phyloP scores from a whole-genome alignment of 2,888 invertebrate genomes.

The Cephonodes hylas region DNA sequence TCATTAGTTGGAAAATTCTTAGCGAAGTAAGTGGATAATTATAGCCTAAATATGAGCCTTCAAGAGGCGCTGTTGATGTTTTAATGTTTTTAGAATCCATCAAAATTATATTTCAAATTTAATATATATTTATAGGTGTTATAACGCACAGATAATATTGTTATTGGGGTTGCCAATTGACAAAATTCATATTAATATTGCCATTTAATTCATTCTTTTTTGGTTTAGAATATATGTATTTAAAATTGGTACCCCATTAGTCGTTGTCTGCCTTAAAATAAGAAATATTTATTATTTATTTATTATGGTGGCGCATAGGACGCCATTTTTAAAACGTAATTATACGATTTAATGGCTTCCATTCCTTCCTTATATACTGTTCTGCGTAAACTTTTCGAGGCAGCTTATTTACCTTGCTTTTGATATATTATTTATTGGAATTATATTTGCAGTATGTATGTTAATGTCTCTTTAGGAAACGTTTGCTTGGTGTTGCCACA shows the following conservation, averaged over 20 bases:
- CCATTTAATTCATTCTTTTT: background rate
- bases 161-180: background rate
- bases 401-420: background rate
- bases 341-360: background rate
- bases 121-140: background rate
- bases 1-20: background rate
- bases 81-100: background rate
- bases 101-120: background rate
- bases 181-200: background rate
- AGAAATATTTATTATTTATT: background rate
- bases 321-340: background rate
- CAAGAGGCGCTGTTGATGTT: background rate
- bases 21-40: background rate
- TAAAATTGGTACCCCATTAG: background rate
- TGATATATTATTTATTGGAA: background rate
- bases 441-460: background rate
- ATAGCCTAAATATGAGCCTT: background rate
- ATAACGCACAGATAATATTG: background rate
- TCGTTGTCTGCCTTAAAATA: background rate
- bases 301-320: background rate
- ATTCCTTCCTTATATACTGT: background rate
- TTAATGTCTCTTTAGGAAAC: background rate
- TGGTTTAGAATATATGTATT: background rate
- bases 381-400: background rate
- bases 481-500: background rate